Percentiles rank a stretch among this genome's conserved stretches.
Evolutionary conservation across 2,113 vertebrate genomes (phyloP).

Genomic region (Chlorodrepanis virens): DNA sequence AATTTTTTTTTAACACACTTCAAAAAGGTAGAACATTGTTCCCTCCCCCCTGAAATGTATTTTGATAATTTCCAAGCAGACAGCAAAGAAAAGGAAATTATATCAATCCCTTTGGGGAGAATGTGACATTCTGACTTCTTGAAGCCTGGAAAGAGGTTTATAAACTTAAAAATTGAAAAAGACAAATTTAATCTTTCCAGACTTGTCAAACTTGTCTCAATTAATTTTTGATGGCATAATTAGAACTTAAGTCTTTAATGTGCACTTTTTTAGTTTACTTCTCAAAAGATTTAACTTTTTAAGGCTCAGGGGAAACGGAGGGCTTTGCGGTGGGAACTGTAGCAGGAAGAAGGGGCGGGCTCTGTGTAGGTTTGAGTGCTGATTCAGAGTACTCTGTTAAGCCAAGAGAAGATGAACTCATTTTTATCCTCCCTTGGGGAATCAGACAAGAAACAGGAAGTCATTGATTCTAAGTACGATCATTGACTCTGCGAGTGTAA

Average conservation of each 20-base stretch:
- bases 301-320: neutral
- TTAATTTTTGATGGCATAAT: conserved; percentile 59
- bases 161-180: conserved; percentile 38
- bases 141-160: conserved; percentile 29
- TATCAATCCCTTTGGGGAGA: neutral
- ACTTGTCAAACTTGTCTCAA: conserved; percentile 61
- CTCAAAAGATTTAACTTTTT: conserved; percentile 16
- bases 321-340: conserved; percentile 36
- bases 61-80: conserved; percentile 42
- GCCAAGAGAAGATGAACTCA: conserved; percentile 65
- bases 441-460: conserved; percentile 77
- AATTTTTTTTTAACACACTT: neutral
- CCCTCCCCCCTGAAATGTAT: conserved; percentile 6
- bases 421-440: conserved; percentile 69
- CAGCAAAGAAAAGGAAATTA: conserved; percentile 5
- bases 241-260: conserved; percentile 27
- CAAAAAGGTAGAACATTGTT: conserved; percentile 1
- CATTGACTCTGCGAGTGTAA: conserved; percentile 72
- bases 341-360: conserved; percentile 53
- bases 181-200: conserved; percentile 26
- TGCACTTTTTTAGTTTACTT: neutral
- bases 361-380: conserved; percentile 53
- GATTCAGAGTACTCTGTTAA: conserved; percentile 60
- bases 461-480: conserved; percentile 74
- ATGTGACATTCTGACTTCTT: conserved; percentile 57